Percentiles rank a stretch among this genome's conserved stretches.
Evolutionary conservation across 2,113 vertebrate species (phyloP).

Genomic region (Stercorarius parasiticus): DNA sequence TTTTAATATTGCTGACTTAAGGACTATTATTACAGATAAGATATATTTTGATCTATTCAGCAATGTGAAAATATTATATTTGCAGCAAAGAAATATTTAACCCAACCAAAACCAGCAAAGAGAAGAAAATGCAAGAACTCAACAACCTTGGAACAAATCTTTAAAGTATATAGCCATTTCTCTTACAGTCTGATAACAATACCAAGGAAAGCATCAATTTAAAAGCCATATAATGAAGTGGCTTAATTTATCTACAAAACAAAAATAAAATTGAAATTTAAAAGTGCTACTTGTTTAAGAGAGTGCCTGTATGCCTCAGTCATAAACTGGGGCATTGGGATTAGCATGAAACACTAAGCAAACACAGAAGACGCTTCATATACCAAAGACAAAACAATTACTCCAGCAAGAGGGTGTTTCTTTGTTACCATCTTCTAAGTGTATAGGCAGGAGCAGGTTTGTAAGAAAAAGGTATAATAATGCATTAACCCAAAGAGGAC

Average conservation of each 20-base stretch:
- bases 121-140: neutral
- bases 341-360: neutral
- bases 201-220: neutral
- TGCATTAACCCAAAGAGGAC: neutral
- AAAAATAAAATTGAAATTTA: neutral
- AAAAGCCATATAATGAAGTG: neutral
- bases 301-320: neutral
- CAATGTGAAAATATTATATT: neutral
- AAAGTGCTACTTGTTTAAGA: neutral
- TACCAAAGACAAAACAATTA: neutral
- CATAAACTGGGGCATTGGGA: neutral
- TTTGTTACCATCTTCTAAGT: neutral
- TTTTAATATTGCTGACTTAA: slow-evolving; percentile 6
- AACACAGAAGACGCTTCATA: neutral
- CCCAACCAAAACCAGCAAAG: neutral
- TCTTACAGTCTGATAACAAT: neutral
- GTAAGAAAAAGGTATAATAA: neutral
- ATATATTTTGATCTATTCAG: neutral
- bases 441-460: neutral
- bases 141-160: neutral
- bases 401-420: neutral
- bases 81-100: slow-evolving; percentile 5
- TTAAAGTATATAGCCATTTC: neutral
- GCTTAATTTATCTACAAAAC: neutral
- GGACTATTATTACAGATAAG: neutral